phyloP scores from a whole-genome alignment of 2,888 invertebrate genomes.

The Petrolisthes cinctipes region DNA sequence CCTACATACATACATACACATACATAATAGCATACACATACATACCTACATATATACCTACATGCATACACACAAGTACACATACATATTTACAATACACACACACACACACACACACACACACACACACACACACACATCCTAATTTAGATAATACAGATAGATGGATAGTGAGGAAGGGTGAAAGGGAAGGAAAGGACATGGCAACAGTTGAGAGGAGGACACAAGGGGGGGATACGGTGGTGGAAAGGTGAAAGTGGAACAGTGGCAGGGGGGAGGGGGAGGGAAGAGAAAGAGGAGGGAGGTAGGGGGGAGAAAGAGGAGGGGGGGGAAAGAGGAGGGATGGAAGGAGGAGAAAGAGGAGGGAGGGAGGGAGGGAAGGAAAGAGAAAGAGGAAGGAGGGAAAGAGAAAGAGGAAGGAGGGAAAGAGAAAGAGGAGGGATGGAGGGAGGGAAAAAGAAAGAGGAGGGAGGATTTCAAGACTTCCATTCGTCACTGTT shows the following conservation, averaged over 20 bases:
- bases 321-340: background rate
- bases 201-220: too few species aligned
- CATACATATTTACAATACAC: background rate
- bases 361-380: background rate
- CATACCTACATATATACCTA: too few species aligned
- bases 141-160: background rate
- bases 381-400: background rate
- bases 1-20: too few species aligned
- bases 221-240: too few species aligned
- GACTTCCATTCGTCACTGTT: background rate
- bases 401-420: background rate
- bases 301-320: background rate
- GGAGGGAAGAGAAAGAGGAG: background rate
- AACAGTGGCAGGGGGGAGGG: too few species aligned
- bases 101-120: slow-evolving; percentile 16
- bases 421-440: background rate
- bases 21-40: too few species aligned
- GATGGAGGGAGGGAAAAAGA: background rate
- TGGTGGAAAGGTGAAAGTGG: too few species aligned
- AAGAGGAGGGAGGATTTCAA: background rate
- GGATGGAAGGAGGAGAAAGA: background rate
- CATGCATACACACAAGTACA: too few species aligned
- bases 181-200: too few species aligned
- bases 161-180: too few species aligned
- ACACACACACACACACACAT: background rate